These are phyloP conservation scores for Drosophila incognita DNA, from an alignment of 2,888 invertebrate species.

Conservation along the genomic window DNA sequence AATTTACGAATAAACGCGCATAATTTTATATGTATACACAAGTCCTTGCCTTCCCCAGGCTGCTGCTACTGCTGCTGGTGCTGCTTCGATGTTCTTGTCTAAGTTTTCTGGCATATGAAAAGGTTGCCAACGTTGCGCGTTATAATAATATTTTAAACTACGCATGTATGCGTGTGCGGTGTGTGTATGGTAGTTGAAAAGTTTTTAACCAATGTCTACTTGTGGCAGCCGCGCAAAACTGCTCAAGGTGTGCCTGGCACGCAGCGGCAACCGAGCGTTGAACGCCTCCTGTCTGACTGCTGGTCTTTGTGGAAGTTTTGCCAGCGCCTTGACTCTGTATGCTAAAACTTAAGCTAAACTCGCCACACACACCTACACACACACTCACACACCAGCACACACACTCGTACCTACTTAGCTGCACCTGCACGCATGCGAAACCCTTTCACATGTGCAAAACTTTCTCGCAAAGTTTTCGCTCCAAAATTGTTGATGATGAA, in stretches of 20 bases:
- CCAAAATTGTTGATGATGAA: conserved; percentile 79
- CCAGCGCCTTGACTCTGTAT: conserved; percentile 63
- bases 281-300: conserved; percentile 72
- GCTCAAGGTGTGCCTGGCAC: conserved; percentile 77
- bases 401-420: conserved; percentile 53
- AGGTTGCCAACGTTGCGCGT: conserved; percentile 79
- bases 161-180: conserved; percentile 37
- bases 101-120: conserved; percentile 79
- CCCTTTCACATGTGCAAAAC: conserved; percentile 78
- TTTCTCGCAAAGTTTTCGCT: conserved; percentile 73
- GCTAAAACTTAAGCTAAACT: conserved; percentile 82
- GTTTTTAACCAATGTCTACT: conserved; percentile 80
- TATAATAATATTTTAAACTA: conserved; percentile 76
- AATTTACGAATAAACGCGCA: conserved; percentile 82
- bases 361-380: conserved; percentile 41
- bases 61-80: background rate
- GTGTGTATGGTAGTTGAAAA: conserved; percentile 61
- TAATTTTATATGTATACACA: conserved; percentile 79
- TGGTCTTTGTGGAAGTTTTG: conserved; percentile 76
- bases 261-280: conserved; percentile 57
- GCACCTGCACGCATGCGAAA: conserved; percentile 80
- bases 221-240: conserved; percentile 65
- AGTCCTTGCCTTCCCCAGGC: conserved; percentile 35
- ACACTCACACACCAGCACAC: conserved; percentile 8
- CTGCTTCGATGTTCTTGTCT: conserved; percentile 40